These are phyloP conservation scores for Pycnomerus fuliginosus DNA, from an alignment of 2,888 invertebrate genomes.

Conservation along the genomic window DNA sequence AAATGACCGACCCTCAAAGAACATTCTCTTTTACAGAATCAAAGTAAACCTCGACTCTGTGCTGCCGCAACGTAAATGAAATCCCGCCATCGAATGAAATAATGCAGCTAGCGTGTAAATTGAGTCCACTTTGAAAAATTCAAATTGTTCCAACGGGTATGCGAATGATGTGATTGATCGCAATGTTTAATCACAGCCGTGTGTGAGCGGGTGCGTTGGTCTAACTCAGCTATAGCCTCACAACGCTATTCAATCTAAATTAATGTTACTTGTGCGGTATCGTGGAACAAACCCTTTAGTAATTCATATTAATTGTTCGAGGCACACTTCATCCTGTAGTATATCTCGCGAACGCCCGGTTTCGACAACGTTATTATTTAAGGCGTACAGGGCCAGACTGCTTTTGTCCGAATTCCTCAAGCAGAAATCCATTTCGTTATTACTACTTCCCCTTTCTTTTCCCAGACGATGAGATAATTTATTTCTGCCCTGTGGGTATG, in stretches of 20 bases:
- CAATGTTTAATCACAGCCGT: constrained; percentile 35
- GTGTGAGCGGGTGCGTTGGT: constrained; percentile 20
- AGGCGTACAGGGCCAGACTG: constrained; percentile 22
- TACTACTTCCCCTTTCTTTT: constrained; percentile 18
- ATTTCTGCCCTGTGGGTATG: constrained; percentile 10
- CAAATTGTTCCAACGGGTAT: constrained; percentile 28
- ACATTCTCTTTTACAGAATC: too few species aligned
- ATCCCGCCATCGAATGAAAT: constrained; percentile 3
- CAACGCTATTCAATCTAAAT: constrained; percentile 46
- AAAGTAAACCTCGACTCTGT: too few species aligned
- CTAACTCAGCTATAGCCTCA: constrained; percentile 9
- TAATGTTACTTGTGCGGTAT: constrained; percentile 46
- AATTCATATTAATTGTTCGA: constrained; percentile 47
- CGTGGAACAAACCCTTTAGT: constrained; percentile 45
- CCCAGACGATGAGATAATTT: constrained; percentile 18
- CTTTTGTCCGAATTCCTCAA: constrained; percentile 23
- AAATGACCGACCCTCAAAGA: too few species aligned
- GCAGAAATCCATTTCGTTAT: constrained; percentile 26
- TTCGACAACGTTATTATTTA: constrained; percentile 32
- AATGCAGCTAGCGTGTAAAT: constrained; percentile 14
- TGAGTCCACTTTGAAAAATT: constrained; percentile 22
- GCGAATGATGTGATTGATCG: constrained; percentile 39
- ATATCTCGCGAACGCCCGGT: constrained; percentile 27
- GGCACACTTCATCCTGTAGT: constrained; percentile 36
- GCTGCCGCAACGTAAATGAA: too few species aligned